These are phyloP conservation scores for Glaucopsyche alexis DNA, from an alignment of 2,888 invertebrate genomes.

Conservation along the genomic window DNA sequence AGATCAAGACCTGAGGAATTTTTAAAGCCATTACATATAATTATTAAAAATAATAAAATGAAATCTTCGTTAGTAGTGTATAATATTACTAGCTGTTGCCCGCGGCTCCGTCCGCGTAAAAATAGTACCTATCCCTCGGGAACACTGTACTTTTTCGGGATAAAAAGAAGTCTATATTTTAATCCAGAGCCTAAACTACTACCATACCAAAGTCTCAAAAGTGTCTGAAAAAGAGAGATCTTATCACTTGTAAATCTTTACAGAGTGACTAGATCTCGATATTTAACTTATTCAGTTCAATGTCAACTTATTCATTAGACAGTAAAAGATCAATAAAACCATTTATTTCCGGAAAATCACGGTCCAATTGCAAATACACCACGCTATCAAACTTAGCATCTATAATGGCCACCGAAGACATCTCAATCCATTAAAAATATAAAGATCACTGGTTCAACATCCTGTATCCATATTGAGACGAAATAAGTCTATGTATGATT, in stretches of 20 bases:
- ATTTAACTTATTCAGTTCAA: not conserved
- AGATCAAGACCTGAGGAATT: not conserved
- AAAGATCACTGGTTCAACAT: not conserved
- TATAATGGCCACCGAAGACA: not conserved
- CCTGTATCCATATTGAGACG: constrained; percentile 8
- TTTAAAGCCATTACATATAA: not conserved
- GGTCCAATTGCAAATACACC: not conserved
- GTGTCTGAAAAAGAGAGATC: too few species aligned
- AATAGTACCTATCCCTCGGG: too few species aligned
- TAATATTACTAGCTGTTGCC: too few species aligned
- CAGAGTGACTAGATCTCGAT: too few species aligned
- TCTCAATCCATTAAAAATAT: not conserved
- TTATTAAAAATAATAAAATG: not conserved
- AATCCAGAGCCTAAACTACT: too few species aligned
- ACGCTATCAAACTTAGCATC: not conserved
- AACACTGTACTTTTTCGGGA: too few species aligned
- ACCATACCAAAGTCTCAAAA: too few species aligned
- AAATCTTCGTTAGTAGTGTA: not conserved
- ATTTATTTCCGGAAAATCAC: not conserved
- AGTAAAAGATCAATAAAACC: not conserved
- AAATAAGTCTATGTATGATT: not conserved
- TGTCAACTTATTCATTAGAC: not conserved
- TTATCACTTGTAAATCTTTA: too few species aligned
- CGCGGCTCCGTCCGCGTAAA: too few species aligned
- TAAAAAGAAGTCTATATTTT: too few species aligned